Conservation (phyloP, 2,797 vertebrate genomes). For the Leptoclinus maculatus region DNA sequence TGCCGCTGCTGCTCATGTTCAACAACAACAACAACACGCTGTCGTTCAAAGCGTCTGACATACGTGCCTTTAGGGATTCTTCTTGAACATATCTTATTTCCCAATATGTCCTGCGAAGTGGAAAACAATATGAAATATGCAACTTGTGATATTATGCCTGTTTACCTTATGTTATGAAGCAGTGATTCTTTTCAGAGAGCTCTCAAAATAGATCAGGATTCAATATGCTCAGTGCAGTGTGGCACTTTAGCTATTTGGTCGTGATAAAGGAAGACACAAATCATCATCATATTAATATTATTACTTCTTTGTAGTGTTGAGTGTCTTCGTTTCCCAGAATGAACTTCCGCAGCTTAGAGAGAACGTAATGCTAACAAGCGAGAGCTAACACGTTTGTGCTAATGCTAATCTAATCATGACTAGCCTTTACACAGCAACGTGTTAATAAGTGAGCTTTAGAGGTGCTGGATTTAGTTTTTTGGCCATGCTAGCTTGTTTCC, state of each 20-base stretch:
- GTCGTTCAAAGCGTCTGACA: conserved; percentile 31
- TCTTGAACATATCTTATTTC: conserved; percentile 60
- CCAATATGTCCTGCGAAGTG: conserved; percentile 30
- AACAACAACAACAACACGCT: conserved; percentile 15
- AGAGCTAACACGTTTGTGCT: not conserved
- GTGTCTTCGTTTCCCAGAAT: not conserved
- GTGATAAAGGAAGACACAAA: not conserved
- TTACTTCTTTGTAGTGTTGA: not conserved
- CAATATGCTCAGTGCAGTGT: conserved; percentile 11
- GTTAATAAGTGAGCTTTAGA: not conserved
- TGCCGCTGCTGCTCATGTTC: conserved; percentile 5
- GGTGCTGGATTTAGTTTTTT: not conserved
- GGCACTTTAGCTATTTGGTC: not conserved
- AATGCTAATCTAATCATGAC: not conserved
- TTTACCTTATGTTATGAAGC: conserved; percentile 56
- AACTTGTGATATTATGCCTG: conserved; percentile 44
- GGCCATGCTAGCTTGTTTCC: not conserved
- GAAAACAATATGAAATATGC: conserved; percentile 53
- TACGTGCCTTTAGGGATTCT: conserved; percentile 39
- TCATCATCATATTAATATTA: not conserved
- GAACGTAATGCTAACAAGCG: not conserved
- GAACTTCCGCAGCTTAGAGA: not conserved
- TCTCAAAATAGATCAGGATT: conserved; percentile 47
- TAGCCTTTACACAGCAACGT: not conserved
- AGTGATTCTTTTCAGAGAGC: conserved; percentile 36